phyloP scores from a whole-genome alignment of 2,797 vertebrate species.

The Xerus rutilus region DNA sequence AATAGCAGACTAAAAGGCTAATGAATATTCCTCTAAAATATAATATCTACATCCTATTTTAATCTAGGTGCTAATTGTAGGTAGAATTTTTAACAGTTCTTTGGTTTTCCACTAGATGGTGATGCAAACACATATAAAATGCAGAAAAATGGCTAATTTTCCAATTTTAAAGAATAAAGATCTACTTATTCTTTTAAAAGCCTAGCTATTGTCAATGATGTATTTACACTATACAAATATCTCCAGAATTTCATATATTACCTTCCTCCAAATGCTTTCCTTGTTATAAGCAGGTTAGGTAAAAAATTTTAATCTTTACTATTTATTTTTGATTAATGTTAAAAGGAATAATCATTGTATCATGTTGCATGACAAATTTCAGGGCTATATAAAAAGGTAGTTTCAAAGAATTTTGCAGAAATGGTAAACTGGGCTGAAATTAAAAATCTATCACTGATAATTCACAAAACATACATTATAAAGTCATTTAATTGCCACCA shows the following conservation, averaged over 20 bases:
- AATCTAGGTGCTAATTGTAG: neutral
- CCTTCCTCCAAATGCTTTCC: neutral
- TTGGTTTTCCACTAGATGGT: constrained; percentile 86
- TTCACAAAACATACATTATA: constrained; percentile 19
- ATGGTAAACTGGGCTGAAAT: constrained; percentile 28
- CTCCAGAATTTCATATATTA: neutral
- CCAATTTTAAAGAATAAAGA: constrained; percentile 48
- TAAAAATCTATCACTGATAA: constrained; percentile 47
- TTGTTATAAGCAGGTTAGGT: constrained; percentile 38
- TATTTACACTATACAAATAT: constrained; percentile 7
- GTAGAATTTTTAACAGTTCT: constrained; percentile 65
- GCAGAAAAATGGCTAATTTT: neutral
- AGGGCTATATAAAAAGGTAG: constrained; percentile 12
- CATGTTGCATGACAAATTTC: constrained; percentile 31
- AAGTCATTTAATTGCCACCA: constrained; percentile 23
- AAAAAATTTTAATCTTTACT: constrained; percentile 48
- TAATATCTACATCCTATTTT: constrained; percentile 26
- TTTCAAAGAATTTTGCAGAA: constrained; percentile 51
- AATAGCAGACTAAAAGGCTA: neutral
- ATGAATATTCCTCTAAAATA: constrained; percentile 29
- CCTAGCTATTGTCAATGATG: neutral
- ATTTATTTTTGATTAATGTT: constrained; percentile 49
- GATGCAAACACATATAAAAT: constrained; percentile 50
- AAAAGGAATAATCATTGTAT: constrained; percentile 31
- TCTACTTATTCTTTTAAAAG: constrained; percentile 53